phyloP scores from a whole-genome alignment of 2,113 vertebrate genomes.

The Ranitomeya variabilis region DNA sequence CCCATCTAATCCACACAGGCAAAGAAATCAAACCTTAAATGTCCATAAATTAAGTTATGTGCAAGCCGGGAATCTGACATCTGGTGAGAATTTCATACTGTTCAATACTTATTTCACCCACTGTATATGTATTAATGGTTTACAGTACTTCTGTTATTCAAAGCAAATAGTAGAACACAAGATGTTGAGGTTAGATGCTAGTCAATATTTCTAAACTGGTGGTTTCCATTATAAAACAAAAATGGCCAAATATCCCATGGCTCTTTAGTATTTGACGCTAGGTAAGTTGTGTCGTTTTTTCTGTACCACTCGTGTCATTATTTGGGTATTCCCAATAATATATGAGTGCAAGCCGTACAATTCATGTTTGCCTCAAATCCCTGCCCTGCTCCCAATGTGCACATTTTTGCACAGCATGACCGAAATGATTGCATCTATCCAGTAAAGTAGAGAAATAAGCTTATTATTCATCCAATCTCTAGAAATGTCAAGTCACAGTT shows the following conservation, averaged over 20 bases:
- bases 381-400: not conserved
- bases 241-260: not conserved
- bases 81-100: too few relatives aligned
- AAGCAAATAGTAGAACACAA: not conserved
- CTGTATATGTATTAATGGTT: not conserved
- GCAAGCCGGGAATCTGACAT: too few relatives aligned
- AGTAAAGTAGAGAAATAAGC: not conserved
- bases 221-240: not conserved
- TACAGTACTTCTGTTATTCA: not conserved
- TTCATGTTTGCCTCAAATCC: slow-evolving; percentile 10
- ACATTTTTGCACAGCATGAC: slow-evolving; percentile 26
- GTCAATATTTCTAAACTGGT: not conserved
- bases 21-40: too few relatives aligned
- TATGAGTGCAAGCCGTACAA: not conserved
- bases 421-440: not conserved
- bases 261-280: not conserved
- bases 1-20: too few relatives aligned
- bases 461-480: not conserved
- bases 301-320: not conserved
- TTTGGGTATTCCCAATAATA: not conserved
- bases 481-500: slow-evolving; percentile 1
- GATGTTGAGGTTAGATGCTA: not conserved
- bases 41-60: too few relatives aligned
- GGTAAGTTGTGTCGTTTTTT: not conserved
- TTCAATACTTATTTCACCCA: too few relatives aligned